Conservation (phyloP, 2,888 invertebrate genomes). For the Bhutanitis thaidina region DNA sequence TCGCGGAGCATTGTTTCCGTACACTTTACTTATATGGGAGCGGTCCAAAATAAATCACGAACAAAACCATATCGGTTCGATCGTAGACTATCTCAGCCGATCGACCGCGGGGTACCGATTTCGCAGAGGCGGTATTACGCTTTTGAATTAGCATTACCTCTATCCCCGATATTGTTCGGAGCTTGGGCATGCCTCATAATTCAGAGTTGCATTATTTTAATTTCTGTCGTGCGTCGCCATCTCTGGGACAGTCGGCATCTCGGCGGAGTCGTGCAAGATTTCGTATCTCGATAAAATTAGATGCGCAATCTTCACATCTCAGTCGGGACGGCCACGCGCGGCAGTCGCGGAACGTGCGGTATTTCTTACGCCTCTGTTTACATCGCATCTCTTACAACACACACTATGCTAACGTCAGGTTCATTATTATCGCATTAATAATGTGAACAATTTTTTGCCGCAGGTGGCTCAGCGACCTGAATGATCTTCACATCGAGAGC, state of each 20-base stretch:
- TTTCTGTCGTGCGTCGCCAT: constrained; percentile 50
- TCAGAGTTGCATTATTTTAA: constrained; percentile 62
- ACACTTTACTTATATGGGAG: constrained; percentile 72
- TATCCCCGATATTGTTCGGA: constrained; percentile 60
- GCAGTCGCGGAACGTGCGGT: constrained; percentile 46
- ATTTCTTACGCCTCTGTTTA: constrained; percentile 37
- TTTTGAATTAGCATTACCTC: constrained; percentile 73
- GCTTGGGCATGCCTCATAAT: constrained; percentile 51
- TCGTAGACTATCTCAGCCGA: constrained; percentile 65
- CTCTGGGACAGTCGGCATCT: constrained; percentile 35
- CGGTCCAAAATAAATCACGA: constrained; percentile 77
- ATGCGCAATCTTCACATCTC: constrained; percentile 57
- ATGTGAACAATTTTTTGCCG: constrained; percentile 38
- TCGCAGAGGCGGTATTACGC: constrained; percentile 65
- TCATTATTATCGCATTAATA: constrained; percentile 27
- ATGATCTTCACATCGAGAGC: constrained; percentile 61
- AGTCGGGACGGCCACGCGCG: constrained; percentile 31
- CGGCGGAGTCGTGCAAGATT: constrained; percentile 63
- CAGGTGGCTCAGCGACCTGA: constrained; percentile 67
- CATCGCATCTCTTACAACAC: not conserved
- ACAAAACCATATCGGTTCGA: constrained; percentile 71
- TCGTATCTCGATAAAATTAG: constrained; percentile 49
- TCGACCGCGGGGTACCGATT: constrained; percentile 58
- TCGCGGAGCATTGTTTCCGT: constrained; percentile 68
- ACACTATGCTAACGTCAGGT: constrained; percentile 3